phyloP scores from a whole-genome alignment of 2,113 vertebrate species.

The Pontoporia blainvillei region DNA sequence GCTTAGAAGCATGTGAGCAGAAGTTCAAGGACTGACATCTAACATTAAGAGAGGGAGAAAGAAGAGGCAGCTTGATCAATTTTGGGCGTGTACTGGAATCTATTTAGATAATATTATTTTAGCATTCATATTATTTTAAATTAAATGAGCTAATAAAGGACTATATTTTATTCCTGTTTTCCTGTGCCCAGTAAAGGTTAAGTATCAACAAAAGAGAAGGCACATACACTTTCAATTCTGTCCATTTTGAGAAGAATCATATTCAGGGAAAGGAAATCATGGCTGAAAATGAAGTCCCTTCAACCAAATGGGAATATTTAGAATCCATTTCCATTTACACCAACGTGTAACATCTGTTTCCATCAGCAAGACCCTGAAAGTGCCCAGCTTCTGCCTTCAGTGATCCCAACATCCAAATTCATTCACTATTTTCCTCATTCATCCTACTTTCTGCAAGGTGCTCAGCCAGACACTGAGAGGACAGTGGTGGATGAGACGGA shows the following conservation, averaged over 20 bases:
- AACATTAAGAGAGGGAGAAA: background rate
- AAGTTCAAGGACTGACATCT: background rate
- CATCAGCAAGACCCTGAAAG: background rate
- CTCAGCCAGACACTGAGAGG: background rate
- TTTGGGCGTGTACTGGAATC: background rate
- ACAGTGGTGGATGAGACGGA: background rate
- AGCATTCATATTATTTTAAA: background rate
- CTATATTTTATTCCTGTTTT: background rate
- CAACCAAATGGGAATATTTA: background rate
- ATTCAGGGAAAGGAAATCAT: background rate
- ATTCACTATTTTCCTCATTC: background rate
- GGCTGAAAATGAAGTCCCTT: background rate
- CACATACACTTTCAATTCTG: background rate
- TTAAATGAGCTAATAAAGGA: background rate
- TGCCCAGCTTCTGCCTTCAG: background rate
- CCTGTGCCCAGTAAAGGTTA: background rate
- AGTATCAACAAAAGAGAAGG: background rate
- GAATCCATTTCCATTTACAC: background rate
- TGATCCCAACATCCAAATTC: background rate
- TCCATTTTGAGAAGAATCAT: background rate
- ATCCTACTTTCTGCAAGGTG: background rate
- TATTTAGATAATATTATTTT: background rate
- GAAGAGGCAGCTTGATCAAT: background rate
- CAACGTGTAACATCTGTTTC: background rate
- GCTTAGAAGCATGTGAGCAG: background rate